Conservation (phyloP, 1,140 invertebrate species). For the Drosophila murphyi region DNA sequence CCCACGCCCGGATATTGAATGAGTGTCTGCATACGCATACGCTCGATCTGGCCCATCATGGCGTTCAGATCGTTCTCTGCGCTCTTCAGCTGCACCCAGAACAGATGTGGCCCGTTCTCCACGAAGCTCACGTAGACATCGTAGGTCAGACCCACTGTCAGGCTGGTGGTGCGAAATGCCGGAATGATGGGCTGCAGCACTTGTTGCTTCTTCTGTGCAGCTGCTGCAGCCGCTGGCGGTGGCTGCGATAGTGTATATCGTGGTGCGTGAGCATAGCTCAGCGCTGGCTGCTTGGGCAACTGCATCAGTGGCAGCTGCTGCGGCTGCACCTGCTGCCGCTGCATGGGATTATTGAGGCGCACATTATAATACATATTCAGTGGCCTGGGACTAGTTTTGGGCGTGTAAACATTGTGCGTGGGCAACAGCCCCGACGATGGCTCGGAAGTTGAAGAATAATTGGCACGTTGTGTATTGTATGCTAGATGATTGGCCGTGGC, state of each 20-base stretch:
- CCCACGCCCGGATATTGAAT: constrained; percentile 87
- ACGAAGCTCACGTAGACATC: constrained; percentile 90
- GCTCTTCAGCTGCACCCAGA: constrained; percentile 89
- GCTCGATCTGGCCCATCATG: constrained; percentile 89
- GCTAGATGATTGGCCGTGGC: constrained; percentile 23
- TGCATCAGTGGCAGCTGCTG: constrained; percentile 2
- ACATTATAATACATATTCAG: constrained; percentile 69
- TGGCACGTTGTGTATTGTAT: constrained; percentile 64
- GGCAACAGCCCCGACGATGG: constrained; percentile 31
- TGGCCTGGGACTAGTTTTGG: constrained; percentile 56
- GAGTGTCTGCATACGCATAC: constrained; percentile 86
- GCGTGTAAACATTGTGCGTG: constrained; percentile 48
- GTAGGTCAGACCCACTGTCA: constrained; percentile 85
- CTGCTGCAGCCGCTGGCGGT: constrained; percentile 1
- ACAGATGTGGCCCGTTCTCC: constrained; percentile 90
- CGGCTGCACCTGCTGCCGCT: neutral
- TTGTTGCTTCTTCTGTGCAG: constrained; percentile 15
- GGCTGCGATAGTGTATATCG: constrained; percentile 51
- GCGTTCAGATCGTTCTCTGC: constrained; percentile 86
- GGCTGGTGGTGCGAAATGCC: constrained; percentile 86
- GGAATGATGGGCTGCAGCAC: constrained; percentile 58
- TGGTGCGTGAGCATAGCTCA: constrained; percentile 52
- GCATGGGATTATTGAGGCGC: constrained; percentile 60
- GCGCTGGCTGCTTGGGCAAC: constrained; percentile 26
- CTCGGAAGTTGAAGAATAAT: constrained; percentile 48